Conservation (phyloP, 2,797 vertebrate species). For the Gadopsis bispinosus region DNA sequence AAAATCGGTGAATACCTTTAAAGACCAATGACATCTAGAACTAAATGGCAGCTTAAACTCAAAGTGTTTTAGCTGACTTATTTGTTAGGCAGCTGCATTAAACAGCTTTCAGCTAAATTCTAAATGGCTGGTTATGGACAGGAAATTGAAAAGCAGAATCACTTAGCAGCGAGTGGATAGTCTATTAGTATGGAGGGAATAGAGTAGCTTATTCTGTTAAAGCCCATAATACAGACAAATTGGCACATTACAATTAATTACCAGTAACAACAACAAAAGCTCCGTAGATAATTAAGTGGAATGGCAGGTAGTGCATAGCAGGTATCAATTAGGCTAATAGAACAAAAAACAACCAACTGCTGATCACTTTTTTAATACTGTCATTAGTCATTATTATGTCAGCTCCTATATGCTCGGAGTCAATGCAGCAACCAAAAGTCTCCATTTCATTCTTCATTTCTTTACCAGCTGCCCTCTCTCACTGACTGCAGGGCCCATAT, state of each 20-base stretch:
- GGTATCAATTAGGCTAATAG: conserved; percentile 72
- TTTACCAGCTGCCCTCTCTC: conserved; percentile 34
- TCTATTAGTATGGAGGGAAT: conserved; percentile 67
- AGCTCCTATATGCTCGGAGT: conserved; percentile 23
- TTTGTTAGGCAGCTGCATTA: conserved; percentile 40
- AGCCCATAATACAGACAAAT: conserved; percentile 77
- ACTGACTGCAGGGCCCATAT: conserved; percentile 30
- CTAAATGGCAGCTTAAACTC: conserved; percentile 36
- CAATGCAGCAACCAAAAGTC: background rate
- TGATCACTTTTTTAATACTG: conserved; percentile 64
- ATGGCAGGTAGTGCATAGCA: conserved; percentile 68
- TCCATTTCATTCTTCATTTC: conserved; percentile 14
- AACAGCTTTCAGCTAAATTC: conserved; percentile 51
- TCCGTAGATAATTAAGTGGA: conserved; percentile 73
- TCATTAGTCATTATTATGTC: conserved; percentile 48
- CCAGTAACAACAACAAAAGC: conserved; percentile 71
- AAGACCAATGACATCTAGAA: conserved; percentile 8
- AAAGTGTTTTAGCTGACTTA: conserved; percentile 24
- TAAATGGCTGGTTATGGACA: conserved; percentile 65
- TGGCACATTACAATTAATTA: conserved; percentile 77
- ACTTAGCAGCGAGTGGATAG: conserved; percentile 65
- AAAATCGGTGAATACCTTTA: conserved; percentile 18
- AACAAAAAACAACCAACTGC: conserved; percentile 53
- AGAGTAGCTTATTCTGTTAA: conserved; percentile 70
- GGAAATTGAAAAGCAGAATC: conserved; percentile 72